Evolutionary conservation across 2,113 vertebrate genomes (phyloP).

Genomic region (Myotis brandtii): DNA sequence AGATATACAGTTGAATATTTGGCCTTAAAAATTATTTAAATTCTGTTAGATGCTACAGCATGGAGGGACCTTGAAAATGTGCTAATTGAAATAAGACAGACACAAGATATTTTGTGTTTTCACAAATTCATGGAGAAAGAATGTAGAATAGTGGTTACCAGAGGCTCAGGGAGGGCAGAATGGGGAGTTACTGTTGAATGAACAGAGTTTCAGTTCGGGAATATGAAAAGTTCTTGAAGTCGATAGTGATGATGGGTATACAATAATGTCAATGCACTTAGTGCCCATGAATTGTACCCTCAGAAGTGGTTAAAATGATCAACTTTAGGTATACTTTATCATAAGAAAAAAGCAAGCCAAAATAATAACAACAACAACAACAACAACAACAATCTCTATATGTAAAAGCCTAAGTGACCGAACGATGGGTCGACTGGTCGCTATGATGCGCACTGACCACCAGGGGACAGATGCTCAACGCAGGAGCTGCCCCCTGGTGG

Average conservation of each 20-base stretch:
- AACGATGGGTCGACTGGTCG: fast-evolving
- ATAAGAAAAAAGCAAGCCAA: neutral
- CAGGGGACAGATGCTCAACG: too few relatives aligned
- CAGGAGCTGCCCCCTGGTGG: too few relatives aligned
- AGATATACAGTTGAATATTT: neutral
- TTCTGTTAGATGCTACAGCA: neutral
- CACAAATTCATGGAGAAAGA: neutral
- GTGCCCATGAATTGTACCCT: neutral
- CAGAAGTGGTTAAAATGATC: neutral
- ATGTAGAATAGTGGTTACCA: neutral
- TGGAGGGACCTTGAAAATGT: neutral
- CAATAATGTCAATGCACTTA: neutral
- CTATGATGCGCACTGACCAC: too few relatives aligned
- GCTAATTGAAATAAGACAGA: neutral
- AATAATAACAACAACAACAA: neutral
- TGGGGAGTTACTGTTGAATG: neutral
- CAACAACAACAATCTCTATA: neutral
- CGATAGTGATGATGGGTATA: neutral
- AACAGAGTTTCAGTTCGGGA: neutral
- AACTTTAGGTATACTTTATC: neutral
- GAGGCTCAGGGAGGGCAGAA: neutral
- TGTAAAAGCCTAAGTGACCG: too few relatives aligned
- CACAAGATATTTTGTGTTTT: neutral
- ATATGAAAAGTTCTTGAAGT: neutral
- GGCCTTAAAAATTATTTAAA: neutral